Evolutionary conservation across 2,888 invertebrate species (phyloP), one percentile per base, ranked within the genome.

Genomic region (Athalia cordata): DNA sequence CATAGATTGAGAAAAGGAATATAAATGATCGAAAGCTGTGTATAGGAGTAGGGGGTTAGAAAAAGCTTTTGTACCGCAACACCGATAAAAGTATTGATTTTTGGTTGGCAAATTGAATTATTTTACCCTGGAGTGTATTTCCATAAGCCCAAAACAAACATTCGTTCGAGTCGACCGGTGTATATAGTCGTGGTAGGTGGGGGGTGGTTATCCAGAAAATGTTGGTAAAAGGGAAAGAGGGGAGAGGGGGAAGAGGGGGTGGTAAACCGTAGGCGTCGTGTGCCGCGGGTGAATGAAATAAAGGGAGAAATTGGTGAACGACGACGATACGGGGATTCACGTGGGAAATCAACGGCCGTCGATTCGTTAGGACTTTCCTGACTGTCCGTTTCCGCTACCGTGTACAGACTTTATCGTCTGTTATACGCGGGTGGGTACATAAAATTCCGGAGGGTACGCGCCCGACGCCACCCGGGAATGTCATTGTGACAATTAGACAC

Each of bases 131-230:
- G 82, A 80, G 83, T 83, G 82, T 82, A 87, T 86, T 87, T 86
- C 85, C 86, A 86, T 87, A 86, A 87, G 84, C 84, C 85, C 78
- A 84, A 84, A 84, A 84, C 84, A 87, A 88, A 87, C 85, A 86
- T 75, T 75, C 62, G 75, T 49, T 15, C 29, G n/a, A 13, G 49
- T 50, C 13, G 9, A 5, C n/a, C 43, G 64, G 29, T 15, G 3
- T 9, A 43, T 55, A 11, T 1, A 8, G 64, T n/a, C n/a, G 5
- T 5, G 43, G 6, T 6, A 5, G 67, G 52, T n/a, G 43, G n/a
- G n/a, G 55, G 52, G 50, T 11, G 65, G 65, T n/a, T 45, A 5
- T 65, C 6, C n/a, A 4, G 67, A 13, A 49, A 29, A 29, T 47
- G 66, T 15, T 29, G 8, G 67, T 50, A 55, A 66, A 66, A 49